Evolutionary conservation across 2,797 vertebrate species (phyloP), one percentile per base, ranked within the genome.

Genomic region (Halcyon smyrnensis): DNA sequence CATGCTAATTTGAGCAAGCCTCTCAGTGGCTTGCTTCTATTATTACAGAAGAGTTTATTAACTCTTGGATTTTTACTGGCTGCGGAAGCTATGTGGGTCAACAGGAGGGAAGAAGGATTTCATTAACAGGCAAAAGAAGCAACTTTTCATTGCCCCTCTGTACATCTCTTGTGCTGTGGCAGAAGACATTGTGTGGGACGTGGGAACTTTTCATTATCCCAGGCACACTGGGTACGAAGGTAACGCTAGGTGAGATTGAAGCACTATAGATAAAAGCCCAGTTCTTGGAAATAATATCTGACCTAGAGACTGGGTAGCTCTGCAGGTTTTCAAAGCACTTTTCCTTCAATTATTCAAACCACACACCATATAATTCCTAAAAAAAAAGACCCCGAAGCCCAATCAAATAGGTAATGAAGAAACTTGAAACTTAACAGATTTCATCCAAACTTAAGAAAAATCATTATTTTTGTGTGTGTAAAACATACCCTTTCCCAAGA

Each of bases 1-100:
- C 3, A 1, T 78, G n/a, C 69, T 93, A 87, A 91, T 96, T 95
- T 90, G 74, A 95, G 80, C 59, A 85, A 91, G n/a, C 43, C 51
- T 79, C 80, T 91, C 73, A 67, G 43, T 69, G 43, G 6, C 50
- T 96, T 95, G 37, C 68, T 93, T 95, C 68, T 64, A 43, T 87
- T 64, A 56, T 87, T 91, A 76, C 36, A 51, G 46, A 74, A 70
- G 51, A 75, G 25, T 91, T 84, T 79, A 76, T 84, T 84, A 95
- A 60, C 24, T 84, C 70, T 51, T 39, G 28, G 32, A 60, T 78
- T 93, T 92, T 82, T 73, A 57, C 60, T 71, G 43, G 54, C 89
- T 89, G 60, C 43, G 84, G 67, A 76, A 90, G 20, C 74, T 79
- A 60, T 75, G 48, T 43, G 85, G 70, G 83, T 91, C 69, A 87